These are phyloP conservation scores for Indri indri DNA, from an alignment of 2,113 vertebrate species.

Conservation along the genomic window DNA sequence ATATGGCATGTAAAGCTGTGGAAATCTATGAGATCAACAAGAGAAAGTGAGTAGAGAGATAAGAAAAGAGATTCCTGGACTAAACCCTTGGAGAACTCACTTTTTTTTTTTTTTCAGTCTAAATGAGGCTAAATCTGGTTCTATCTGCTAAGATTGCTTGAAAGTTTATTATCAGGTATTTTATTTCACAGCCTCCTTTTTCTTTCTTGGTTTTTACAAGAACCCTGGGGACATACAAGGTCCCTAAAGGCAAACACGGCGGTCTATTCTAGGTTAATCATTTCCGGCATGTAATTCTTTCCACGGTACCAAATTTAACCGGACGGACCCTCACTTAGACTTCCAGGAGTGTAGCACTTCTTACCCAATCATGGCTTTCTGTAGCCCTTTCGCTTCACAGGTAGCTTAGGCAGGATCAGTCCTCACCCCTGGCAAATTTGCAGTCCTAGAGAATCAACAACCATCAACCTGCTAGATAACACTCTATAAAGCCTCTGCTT, in stretches of 20 bases:
- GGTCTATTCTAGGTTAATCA: background rate
- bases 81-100: background rate
- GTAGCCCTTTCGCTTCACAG: background rate
- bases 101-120: background rate
- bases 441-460: background rate
- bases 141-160: background rate
- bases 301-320: background rate
- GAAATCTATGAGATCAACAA: background rate
- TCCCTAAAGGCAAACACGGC: background rate
- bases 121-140: background rate
- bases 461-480: background rate
- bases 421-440: background rate
- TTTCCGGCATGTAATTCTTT: background rate
- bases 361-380: background rate
- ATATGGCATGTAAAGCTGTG: background rate
- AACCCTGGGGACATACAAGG: background rate
- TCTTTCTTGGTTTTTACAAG: background rate
- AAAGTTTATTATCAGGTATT: conserved; percentile 3
- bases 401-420: background rate
- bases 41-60: background rate
- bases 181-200: background rate
- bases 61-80: background rate
- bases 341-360: background rate
- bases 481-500: background rate
- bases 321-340: background rate